Evolutionary conservation across 2,113 vertebrate genomes (phyloP).

Genomic region (Deroptyus accipitrinus): DNA sequence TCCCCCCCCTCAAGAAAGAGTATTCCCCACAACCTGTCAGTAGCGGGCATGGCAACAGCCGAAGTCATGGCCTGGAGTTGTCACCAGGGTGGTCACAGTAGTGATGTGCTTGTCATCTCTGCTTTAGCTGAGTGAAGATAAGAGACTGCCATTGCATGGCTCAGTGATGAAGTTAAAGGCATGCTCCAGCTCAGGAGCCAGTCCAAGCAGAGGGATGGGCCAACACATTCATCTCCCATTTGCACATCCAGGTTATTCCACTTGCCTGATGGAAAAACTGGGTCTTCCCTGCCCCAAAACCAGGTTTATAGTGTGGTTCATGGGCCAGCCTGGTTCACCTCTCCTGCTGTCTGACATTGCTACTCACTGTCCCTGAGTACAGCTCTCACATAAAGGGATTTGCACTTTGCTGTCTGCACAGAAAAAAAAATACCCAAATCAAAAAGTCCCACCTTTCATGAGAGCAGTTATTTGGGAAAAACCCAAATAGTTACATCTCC

Average conservation of each 20-base stretch:
- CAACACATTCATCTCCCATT: rapidly evolving
- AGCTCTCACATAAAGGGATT: not conserved
- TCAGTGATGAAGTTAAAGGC: not conserved
- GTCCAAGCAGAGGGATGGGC: not conserved
- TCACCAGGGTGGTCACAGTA: not conserved
- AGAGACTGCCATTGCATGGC: not conserved
- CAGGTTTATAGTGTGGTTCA: not conserved
- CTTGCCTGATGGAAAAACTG: not conserved
- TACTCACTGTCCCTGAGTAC: rapidly evolving
- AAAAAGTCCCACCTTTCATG: not conserved
- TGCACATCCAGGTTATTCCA: not conserved
- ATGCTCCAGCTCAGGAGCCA: not conserved
- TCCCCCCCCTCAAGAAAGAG: not conserved
- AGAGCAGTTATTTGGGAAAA: not conserved
- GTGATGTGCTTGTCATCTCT: not conserved
- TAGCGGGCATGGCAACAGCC: not conserved
- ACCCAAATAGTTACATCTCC: not conserved
- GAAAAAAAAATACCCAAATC: not conserved
- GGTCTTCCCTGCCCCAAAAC: not conserved
- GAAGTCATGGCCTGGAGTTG: not conserved
- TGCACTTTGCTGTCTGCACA: not conserved
- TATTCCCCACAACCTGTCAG: not conserved
- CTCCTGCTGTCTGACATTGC: not conserved
- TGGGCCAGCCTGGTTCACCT: not conserved
- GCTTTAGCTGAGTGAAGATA: not conserved